Conservation (phyloP, 2,797 vertebrate genomes). For the Hybognathus amarus region DNA sequence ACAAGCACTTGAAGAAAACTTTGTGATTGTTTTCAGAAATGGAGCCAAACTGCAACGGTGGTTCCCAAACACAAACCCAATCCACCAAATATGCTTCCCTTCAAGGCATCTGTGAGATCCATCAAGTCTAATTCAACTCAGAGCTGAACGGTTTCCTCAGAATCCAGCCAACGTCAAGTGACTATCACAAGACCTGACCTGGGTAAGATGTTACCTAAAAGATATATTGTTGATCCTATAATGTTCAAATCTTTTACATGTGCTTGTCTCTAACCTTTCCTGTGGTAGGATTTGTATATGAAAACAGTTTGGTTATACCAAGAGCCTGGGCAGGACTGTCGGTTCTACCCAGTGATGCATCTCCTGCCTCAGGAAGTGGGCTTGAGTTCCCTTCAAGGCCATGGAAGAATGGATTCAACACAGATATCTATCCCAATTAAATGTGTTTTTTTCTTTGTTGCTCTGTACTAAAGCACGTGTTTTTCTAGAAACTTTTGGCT, state of each 20-base stretch:
- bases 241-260: background rate
- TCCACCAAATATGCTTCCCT: slow-evolving; percentile 39
- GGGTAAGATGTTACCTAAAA: slow-evolving; percentile 42
- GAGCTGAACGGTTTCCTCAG: slow-evolving; percentile 57
- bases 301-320: slow-evolving; percentile 66
- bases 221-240: background rate
- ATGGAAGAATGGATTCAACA: slow-evolving; percentile 21
- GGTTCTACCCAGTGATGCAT: background rate
- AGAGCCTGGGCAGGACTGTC: slow-evolving; percentile 71
- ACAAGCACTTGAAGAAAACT: slow-evolving; percentile 6
- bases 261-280: background rate
- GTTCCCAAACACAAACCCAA: slow-evolving; percentile 54
- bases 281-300: slow-evolving; percentile 65
- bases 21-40: slow-evolving; percentile 73
- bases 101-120: slow-evolving; percentile 57
- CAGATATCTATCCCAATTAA: slow-evolving; percentile 9
- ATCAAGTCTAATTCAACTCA: slow-evolving; percentile 62
- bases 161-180: slow-evolving; percentile 48
- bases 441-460: background rate
- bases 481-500: background rate
- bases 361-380: background rate
- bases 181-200: slow-evolving; percentile 50
- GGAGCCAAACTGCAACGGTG: slow-evolving; percentile 76
- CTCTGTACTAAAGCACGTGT: background rate
- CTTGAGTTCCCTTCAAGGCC: slow-evolving; percentile 16